phyloP scores from a whole-genome alignment of 2,797 vertebrate species.

The Varecia variegata region DNA sequence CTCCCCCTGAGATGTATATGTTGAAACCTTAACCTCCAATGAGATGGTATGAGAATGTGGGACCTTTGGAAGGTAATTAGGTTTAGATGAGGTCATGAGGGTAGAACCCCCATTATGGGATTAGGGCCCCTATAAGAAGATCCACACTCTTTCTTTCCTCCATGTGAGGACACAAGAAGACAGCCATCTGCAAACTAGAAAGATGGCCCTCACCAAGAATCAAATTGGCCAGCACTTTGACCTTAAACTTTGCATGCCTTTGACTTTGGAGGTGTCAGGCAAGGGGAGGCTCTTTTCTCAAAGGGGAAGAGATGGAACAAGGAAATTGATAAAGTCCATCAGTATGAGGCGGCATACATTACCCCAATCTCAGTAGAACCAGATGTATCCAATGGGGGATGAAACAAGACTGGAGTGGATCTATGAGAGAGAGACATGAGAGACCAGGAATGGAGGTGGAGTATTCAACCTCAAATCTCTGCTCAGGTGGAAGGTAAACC shows the following conservation, averaged over 20 bases:
- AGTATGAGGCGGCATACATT: fast-evolving
- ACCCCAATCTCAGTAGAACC: not conserved
- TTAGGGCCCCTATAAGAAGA: not conserved
- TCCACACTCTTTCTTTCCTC: not conserved
- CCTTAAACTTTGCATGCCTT: not conserved
- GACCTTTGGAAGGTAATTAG: not conserved
- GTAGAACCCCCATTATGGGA: not conserved
- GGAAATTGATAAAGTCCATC: not conserved
- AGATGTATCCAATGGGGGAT: too few relatives aligned
- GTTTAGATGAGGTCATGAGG: not conserved
- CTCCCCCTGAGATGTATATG: not conserved
- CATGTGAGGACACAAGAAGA: not conserved
- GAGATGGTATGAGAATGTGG: not conserved
- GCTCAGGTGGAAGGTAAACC: not conserved
- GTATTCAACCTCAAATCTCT: not conserved
- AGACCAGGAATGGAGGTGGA: not conserved
- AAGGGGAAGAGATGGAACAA: not conserved
- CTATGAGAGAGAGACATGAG: not conserved
- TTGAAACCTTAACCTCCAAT: not conserved
- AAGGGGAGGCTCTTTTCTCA: not conserved
- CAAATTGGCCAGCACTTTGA: not conserved
- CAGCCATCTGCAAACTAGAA: not conserved
- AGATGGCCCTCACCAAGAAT: not conserved
- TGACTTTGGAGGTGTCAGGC: not conserved
- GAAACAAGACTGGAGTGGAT: not conserved